Conservation (phyloP, 92 coral and sea anemone species). For the Desmophyllum pertusum region DNA sequence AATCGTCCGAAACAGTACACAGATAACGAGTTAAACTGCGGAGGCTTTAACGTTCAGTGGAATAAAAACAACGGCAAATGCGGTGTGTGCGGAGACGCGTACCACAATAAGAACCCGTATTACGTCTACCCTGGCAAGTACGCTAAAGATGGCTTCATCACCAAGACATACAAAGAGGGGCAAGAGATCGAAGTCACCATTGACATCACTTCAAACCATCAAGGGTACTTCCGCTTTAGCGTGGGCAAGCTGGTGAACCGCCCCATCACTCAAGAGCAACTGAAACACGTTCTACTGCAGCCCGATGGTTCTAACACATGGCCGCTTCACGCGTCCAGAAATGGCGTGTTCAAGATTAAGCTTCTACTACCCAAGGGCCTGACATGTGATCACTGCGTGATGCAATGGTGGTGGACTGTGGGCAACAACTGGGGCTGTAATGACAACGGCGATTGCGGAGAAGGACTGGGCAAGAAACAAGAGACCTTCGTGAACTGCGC, state of each 20-base stretch:
- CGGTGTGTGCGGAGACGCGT: constrained; percentile 72
- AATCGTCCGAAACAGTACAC: constrained; percentile 44
- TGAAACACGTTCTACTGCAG: constrained; percentile 56
- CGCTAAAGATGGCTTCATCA: constrained; percentile 51
- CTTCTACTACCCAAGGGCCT: constrained; percentile 78
- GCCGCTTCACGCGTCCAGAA: constrained; percentile 36
- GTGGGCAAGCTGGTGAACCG: constrained; percentile 70
- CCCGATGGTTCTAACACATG: constrained; percentile 61
- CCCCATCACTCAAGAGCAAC: constrained; percentile 83
- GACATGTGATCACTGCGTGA: constrained; percentile 89
- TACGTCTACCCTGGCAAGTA: constrained; percentile 61
- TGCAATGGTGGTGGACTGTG: constrained; percentile 98
- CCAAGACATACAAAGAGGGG: constrained; percentile 68
- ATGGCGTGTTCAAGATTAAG: constrained; percentile 47
- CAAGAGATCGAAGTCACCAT: constrained; percentile 55
- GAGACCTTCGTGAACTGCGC: constrained; percentile 81
- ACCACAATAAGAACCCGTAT: constrained; percentile 31
- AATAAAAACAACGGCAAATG: constrained; percentile 60
- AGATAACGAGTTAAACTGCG: constrained; percentile 68
- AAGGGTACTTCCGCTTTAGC: constrained; percentile 79
- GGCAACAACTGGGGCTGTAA: constrained; percentile 94
- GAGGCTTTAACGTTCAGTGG: constrained; percentile 59
- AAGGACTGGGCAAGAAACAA: constrained; percentile 65
- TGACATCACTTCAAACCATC: constrained; percentile 82
- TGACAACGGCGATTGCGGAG: constrained; percentile 54